Conservation (phyloP, 2,888 invertebrate species). For the Blastobasis adustella region DNA sequence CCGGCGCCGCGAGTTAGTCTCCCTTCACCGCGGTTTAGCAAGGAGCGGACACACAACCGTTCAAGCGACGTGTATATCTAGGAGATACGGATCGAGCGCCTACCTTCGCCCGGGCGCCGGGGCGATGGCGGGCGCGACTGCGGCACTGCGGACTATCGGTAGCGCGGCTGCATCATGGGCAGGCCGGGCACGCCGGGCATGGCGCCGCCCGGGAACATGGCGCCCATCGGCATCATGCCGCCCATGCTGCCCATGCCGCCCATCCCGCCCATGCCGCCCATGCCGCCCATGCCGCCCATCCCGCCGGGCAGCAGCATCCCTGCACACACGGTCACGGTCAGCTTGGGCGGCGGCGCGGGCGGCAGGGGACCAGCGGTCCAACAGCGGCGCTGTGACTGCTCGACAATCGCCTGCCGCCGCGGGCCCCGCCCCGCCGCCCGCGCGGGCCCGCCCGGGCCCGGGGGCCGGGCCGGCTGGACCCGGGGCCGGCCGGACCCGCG, state of each 20-base stretch:
- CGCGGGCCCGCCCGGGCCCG: constrained; percentile 1
- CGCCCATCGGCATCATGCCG: constrained; percentile 66
- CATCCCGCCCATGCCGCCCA: constrained; percentile 58
- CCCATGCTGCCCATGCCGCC: constrained; percentile 78
- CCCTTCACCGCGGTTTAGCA: constrained; percentile 38
- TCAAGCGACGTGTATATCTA: constrained; percentile 33
- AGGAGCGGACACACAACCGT: constrained; percentile 37
- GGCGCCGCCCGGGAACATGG: constrained; percentile 65
- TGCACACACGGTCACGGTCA: constrained; percentile 32
- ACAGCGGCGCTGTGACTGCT: constrained; percentile 59
- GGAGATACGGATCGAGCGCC: constrained; percentile 30
- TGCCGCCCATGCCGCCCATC: constrained; percentile 71
- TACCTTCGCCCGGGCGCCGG: constrained; percentile 32
- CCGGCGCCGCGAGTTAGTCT: constrained; percentile 23
- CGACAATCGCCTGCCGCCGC: constrained; percentile 54
- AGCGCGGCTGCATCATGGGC: constrained; percentile 88
- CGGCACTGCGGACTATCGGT: constrained; percentile 79
- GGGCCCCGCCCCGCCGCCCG: constrained; percentile 16
- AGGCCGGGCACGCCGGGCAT: constrained; percentile 55
- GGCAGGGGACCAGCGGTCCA: constrained; percentile 47
- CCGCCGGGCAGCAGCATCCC: constrained; percentile 70
- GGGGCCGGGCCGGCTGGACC: constrained; percentile 1
- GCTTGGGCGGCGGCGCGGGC: constrained; percentile 17
- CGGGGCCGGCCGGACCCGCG: background rate
- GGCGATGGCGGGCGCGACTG: background rate